phyloP scores from a whole-genome alignment of 2,113 vertebrate species.

The Cairina moschata region DNA sequence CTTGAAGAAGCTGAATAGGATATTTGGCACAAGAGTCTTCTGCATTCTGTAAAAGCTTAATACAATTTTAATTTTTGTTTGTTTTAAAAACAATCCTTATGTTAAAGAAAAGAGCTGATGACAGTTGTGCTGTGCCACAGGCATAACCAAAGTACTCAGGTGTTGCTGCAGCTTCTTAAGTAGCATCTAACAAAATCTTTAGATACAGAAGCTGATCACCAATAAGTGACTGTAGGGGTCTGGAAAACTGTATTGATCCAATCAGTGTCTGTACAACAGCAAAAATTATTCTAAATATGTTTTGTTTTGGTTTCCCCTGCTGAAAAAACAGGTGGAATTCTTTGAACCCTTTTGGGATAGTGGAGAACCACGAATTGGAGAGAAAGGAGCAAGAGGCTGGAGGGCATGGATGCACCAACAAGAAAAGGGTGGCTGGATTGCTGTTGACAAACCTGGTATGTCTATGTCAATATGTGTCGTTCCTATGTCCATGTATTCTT shows the following conservation, averaged over 20 bases:
- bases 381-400: slow-evolving; percentile 92
- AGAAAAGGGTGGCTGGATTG: slow-evolving; percentile 94
- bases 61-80: background rate
- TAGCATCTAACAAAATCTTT: background rate
- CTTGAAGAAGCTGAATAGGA: background rate
- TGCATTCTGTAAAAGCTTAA: background rate
- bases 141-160: background rate
- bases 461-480: background rate
- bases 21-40: background rate
- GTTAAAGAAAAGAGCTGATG: background rate
- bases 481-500: background rate
- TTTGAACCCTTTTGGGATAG: slow-evolving; percentile 98
- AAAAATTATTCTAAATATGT: background rate
- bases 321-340: slow-evolving; percentile 85
- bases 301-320: background rate
- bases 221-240: background rate
- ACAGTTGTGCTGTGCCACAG: background rate
- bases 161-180: background rate
- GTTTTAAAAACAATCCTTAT: background rate
- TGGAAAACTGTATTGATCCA: background rate
- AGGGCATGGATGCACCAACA: slow-evolving; percentile 95
- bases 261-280: background rate
- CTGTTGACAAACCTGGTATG: slow-evolving; percentile 81
- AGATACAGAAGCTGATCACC: background rate
- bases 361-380: slow-evolving; percentile 90